Percentiles rank a stretch among this genome's conserved stretches.
phyloP scores from a whole-genome alignment of 2,888 invertebrate genomes.

The Pinctada fucata region DNA sequence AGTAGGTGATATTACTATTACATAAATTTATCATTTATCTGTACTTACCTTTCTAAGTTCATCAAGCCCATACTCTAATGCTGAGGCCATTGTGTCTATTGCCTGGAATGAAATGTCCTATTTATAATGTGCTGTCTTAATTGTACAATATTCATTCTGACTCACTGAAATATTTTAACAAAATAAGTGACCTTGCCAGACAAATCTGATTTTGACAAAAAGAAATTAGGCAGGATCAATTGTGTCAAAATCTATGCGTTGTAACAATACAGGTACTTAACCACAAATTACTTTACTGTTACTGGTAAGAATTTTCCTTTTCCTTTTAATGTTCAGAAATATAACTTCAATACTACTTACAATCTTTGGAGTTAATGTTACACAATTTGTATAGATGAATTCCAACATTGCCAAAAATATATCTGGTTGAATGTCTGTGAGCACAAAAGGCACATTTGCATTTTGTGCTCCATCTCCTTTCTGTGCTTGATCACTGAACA shows the following conservation, averaged over 20 bases:
- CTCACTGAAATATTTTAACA: background rate
- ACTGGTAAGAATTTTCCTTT: too few relatives aligned
- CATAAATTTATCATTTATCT: too few relatives aligned
- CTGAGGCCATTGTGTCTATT: conserved; percentile 71
- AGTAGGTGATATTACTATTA: too few relatives aligned
- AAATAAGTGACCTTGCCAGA: background rate
- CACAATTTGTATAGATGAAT: conserved; percentile 74
- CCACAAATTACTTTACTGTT: too few relatives aligned
- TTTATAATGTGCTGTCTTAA: background rate
- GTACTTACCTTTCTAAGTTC: conserved; percentile 68
- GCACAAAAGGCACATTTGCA: conserved; percentile 71
- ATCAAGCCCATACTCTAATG: conserved; percentile 75
- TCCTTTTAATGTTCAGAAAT: too few relatives aligned
- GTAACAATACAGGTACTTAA: too few relatives aligned
- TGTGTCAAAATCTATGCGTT: too few relatives aligned
- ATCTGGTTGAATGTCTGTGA: conserved; percentile 72
- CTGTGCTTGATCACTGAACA: conserved; percentile 70
- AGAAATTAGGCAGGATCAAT: too few relatives aligned
- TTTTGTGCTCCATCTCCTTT: conserved; percentile 55
- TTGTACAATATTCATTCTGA: too few relatives aligned
- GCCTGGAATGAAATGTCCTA: conserved; percentile 57
- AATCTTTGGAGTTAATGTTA: conserved; percentile 69
- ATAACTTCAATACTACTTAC: conserved; percentile 52
- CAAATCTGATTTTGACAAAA: too few relatives aligned
- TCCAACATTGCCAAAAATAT: conserved; percentile 73